These are phyloP conservation scores for Myotis vivesi DNA, from an alignment of 2,797 vertebrate genomes.

Conservation along the genomic window DNA sequence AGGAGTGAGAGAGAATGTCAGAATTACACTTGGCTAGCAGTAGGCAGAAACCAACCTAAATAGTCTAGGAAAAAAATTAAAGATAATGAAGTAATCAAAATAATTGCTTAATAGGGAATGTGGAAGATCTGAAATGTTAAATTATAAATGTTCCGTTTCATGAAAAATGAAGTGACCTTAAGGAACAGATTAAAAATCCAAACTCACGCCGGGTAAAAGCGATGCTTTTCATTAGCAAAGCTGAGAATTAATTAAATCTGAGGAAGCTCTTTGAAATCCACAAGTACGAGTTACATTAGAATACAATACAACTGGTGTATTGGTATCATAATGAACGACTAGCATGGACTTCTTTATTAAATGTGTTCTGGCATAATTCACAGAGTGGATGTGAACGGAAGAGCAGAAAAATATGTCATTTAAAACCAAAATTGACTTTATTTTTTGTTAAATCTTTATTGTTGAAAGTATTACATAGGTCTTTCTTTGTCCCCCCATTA, in stretches of 20 bases:
- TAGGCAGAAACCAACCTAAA: slow-evolving; percentile 71
- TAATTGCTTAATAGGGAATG: slow-evolving; percentile 78
- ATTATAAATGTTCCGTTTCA: slow-evolving; percentile 73
- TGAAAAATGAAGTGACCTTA: slow-evolving; percentile 78
- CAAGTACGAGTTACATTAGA: slow-evolving; percentile 39
- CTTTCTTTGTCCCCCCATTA: too few species aligned
- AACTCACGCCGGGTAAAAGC: slow-evolving; percentile 51
- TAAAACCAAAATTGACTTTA: slow-evolving; percentile 8
- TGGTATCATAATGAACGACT: slow-evolving; percentile 65
- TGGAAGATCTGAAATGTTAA: slow-evolving; percentile 73
- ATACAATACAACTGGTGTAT: slow-evolving; percentile 58
- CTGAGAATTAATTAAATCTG: slow-evolving; percentile 75
- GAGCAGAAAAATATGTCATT: slow-evolving; percentile 28
- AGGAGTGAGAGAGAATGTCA: slow-evolving; percentile 65
- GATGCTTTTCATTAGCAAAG: slow-evolving; percentile 70
- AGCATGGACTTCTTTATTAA: slow-evolving; percentile 55
- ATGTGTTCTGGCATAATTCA: background rate
- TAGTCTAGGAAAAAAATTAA: slow-evolving; percentile 61
- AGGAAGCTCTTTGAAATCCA: slow-evolving; percentile 67
- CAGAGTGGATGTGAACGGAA: background rate
- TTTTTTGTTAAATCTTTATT: too few species aligned
- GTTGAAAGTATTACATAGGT: too few species aligned
- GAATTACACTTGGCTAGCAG: slow-evolving; percentile 63
- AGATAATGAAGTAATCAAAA: slow-evolving; percentile 81
- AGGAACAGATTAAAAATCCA: slow-evolving; percentile 74